Evolutionary conservation across 2,797 vertebrate genomes (phyloP), one percentile per base, ranked within the genome.

Genomic region (Scomberomorus guttatus): DNA sequence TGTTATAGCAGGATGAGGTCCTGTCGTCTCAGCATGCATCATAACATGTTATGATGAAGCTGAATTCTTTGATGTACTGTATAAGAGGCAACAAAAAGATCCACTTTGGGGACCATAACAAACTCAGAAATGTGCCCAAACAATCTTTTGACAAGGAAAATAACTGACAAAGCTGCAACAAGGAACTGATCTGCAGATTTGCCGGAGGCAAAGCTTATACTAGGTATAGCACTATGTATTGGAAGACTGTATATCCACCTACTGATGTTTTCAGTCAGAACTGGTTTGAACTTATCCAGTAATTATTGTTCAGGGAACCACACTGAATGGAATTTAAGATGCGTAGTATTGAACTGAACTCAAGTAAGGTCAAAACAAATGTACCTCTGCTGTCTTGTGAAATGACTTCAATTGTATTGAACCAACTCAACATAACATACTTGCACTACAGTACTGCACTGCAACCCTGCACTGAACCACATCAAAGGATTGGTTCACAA

Each of bases 1-100:
- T 29, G 58, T 83, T 65, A 25, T 32, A 20, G 60, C 59, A 34
- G 32, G 48, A 56, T 39, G 58, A 25, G 42, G 22, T 44, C 32
- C 59, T 67, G 69, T 85, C 84, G 78, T 32, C 61, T 73, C 71
- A 50, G 77, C 64, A n/a, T 11, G 63, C 69, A 71, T 60, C 65
- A 73, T 17, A 44, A 50, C 27, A 39, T 24, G 22, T n/a, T 22
- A 64, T 61, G 58, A 66, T 63, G 69, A 77, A 72, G 55, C 44
- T 37, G 75, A 66, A 63, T 64, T 25, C n/a, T 84, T 63, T 82
- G 56, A 87, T 69, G 64, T 29, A 14, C 25, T 6, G 27, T 39
- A 7, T 32, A 54, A 52, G 56, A 76, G 24, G 27, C 39, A 85
- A 67, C 50, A 72, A 34, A 63, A 61, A 46, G 0, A 72, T 70